Percentiles rank a stretch among this genome's conserved stretches.
These are phyloP conservation scores for Euleptes europaea DNA, from an alignment of 2,113 vertebrate species.

Conservation along the genomic window DNA sequence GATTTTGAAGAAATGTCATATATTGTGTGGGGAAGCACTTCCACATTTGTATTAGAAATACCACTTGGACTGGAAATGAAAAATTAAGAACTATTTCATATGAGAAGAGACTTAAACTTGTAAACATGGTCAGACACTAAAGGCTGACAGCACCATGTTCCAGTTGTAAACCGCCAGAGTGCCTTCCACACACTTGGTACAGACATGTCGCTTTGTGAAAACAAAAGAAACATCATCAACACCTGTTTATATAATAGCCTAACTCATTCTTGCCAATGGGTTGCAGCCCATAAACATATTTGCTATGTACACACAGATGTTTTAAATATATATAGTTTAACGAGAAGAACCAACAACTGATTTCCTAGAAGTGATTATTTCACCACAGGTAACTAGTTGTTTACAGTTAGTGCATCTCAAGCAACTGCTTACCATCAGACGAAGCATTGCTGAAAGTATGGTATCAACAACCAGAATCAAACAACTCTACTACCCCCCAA, in stretches of 20 bases:
- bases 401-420: not conserved
- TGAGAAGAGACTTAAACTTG: not conserved
- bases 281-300: not conserved
- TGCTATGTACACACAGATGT: not conserved
- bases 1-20: not conserved
- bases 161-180: not conserved
- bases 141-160: not conserved
- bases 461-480: not conserved
- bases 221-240: not conserved
- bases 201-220: not conserved
- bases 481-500: not conserved
- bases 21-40: not conserved
- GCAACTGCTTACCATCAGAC: not conserved
- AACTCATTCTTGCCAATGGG: not conserved
- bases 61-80: too few relatives aligned
- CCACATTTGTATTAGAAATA: not conserved
- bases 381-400: not conserved
- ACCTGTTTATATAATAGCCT: not conserved
- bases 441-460: rapidly evolving
- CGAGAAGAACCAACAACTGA: not conserved
- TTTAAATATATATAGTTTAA: not conserved
- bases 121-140: not conserved
- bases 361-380: not conserved
- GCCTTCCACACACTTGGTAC: not conserved
- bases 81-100: too few relatives aligned